phyloP scores from a whole-genome alignment of 23 tunicate genomes.

The Botrylloides violaceus region DNA sequence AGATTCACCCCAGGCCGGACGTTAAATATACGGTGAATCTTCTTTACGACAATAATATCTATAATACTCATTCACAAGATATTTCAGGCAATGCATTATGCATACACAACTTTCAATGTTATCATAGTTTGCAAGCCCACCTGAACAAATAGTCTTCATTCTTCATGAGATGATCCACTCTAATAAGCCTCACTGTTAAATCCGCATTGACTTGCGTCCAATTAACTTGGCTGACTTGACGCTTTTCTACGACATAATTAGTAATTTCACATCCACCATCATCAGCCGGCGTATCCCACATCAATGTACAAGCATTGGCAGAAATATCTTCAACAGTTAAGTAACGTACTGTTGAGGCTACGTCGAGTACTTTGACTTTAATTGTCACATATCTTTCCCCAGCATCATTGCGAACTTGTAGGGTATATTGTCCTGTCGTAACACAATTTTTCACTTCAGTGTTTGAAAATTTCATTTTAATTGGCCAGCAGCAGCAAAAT shows the following conservation, averaged over 20 bases:
- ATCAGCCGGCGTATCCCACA: slow-evolving; percentile 77
- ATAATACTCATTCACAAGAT: too few relatives aligned
- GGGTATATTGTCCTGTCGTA: slow-evolving; percentile 56
- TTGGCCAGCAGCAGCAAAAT: too few relatives aligned
- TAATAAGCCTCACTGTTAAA: slow-evolving; percentile 51
- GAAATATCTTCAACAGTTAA: slow-evolving; percentile 51
- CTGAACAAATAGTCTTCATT: slow-evolving; percentile 85
- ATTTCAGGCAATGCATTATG: too few relatives aligned
- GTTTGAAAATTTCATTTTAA: too few relatives aligned
- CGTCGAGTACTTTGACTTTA: slow-evolving; percentile 77
- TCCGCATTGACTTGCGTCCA: slow-evolving; percentile 84
- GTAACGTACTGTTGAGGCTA: slow-evolving; percentile 72
- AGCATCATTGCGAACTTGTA: slow-evolving; percentile 72
- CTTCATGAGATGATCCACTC: slow-evolving; percentile 63
- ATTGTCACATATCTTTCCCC: slow-evolving; percentile 70
- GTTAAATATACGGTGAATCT: too few relatives aligned
- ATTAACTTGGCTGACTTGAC: slow-evolving; percentile 57
- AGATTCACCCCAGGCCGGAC: too few relatives aligned
- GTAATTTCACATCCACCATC: slow-evolving; percentile 88
- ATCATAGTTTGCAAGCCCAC: too few relatives aligned
- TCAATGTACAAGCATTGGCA: slow-evolving; percentile 61
- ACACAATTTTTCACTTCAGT: too few relatives aligned
- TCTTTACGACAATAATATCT: too few relatives aligned
- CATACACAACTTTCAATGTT: neutral
- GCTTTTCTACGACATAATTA: slow-evolving; percentile 77